These are phyloP conservation scores for Halichoerus grypus DNA, from an alignment of 2,113 vertebrate species.

Conservation along the genomic window DNA sequence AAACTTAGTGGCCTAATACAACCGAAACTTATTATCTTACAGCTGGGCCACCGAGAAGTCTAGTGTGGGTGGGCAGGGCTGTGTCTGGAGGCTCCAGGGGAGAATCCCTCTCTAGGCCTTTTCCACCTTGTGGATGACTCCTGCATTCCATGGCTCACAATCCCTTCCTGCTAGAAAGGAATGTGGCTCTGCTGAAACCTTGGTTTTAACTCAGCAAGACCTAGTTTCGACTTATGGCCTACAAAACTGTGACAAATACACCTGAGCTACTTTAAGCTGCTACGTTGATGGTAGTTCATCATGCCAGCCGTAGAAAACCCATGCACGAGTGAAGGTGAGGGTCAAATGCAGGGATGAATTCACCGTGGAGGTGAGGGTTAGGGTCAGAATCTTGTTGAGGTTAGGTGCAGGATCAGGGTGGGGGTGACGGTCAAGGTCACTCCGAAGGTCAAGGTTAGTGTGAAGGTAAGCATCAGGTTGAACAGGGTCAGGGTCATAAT, in stretches of 20 bases:
- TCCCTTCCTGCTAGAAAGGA: neutral
- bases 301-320: neutral
- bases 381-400: neutral
- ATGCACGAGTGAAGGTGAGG: neutral
- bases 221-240: neutral
- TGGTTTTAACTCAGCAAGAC: neutral
- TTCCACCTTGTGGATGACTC: neutral
- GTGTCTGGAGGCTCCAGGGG: neutral
- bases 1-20: neutral
- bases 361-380: neutral
- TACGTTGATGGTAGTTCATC: neutral
- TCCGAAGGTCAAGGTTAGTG: neutral
- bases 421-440: neutral
- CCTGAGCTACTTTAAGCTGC: neutral
- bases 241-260: neutral
- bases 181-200: neutral
- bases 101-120: neutral
- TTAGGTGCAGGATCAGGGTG: neutral
- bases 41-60: neutral
- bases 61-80: neutral
- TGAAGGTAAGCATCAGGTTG: neutral
- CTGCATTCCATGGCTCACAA: neutral
- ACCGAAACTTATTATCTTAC: neutral
- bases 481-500: neutral
- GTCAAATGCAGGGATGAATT: neutral